phyloP scores from a whole-genome alignment of 1,140 invertebrate genomes.

The Nylanderia fulva region DNA sequence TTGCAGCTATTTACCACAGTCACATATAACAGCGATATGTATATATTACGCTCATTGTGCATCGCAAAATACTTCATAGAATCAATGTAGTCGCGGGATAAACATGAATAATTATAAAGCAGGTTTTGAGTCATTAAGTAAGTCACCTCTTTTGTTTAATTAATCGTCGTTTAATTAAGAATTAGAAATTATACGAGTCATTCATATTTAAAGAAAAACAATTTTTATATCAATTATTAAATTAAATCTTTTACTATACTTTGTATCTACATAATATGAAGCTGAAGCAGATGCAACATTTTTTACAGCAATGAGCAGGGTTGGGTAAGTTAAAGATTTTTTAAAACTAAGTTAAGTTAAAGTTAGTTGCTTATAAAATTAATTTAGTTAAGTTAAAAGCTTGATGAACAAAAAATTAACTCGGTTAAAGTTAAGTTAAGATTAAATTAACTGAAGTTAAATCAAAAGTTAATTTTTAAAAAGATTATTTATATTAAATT shows the following conservation, averaged over 20 bases:
- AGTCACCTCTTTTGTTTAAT: slow-evolving; percentile 26
- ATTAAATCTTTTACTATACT: not conserved
- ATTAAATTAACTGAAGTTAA: no score
- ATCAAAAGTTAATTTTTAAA: no score
- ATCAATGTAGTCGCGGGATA: not conserved
- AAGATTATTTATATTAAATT: no score
- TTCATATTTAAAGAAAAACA: not conserved
- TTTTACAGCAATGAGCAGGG: no score
- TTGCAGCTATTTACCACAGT: slow-evolving; percentile 29
- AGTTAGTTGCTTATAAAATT: no score
- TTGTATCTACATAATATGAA: not conserved
- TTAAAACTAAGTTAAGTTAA: no score
- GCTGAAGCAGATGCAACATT: not conserved
- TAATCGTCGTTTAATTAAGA: not conserved
- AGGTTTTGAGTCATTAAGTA: not conserved
- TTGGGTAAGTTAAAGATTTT: no score
- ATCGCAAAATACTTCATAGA: slow-evolving; percentile 31
- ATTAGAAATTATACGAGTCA: not conserved
- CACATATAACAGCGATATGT: no score
- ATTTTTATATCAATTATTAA: not conserved
- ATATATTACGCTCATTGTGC: not conserved
- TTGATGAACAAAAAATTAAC: no score
- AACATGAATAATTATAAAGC: not conserved
- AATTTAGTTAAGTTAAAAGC: no score
- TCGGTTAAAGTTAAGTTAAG: no score